Evolutionary conservation across 2,113 vertebrate species (phyloP), one percentile per base, ranked within the genome.

Genomic region (Bufo gargarizans): DNA sequence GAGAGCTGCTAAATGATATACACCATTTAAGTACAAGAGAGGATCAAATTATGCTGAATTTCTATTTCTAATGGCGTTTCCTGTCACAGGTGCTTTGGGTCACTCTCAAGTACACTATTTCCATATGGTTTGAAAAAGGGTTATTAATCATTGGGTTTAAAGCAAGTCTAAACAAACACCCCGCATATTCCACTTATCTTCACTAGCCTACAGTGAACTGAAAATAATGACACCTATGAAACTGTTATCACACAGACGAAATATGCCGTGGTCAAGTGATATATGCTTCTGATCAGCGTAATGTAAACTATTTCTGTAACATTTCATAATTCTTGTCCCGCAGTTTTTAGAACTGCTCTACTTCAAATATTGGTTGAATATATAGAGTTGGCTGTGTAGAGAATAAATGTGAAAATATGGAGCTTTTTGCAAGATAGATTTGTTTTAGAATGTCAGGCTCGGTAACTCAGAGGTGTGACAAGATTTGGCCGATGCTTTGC

Each of bases 81-180:
- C 82, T 89, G 79, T 89, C 87, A 91, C 90, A 93, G 92, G 92
- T 93, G 90, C 88, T 92, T 92, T 91, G 91, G 91, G 90, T 94
- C 93, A 93, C 91, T 93, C 90, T 91, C 92, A 91, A 12, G 58
- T 84, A 90, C 90, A 91, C 91, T 89, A 7, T 86, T 80, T 91
- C 89, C 88, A 56, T 92, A 90, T 90, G 91, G 91, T 93, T 94
- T 93, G 90, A 91, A 90, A 50, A 88, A 67, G 86, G 89, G 90
- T 84, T 92, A 90, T 95, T 94, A 95, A 95, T 95, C 92, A 94
- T 56, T 84, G 90, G 84, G 22, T 79, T 80, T 76, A 92, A 53
- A 90, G 76, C 71, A 79, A 93, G 61, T 53, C 72, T 89, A 93
- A 91, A 82, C 85, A 77, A 90, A 89, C 90, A 90, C 53, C n/a